Base-by-base conservation (phyloP, 2,888 invertebrate genomes). In the Cenopis cana region DNA sequence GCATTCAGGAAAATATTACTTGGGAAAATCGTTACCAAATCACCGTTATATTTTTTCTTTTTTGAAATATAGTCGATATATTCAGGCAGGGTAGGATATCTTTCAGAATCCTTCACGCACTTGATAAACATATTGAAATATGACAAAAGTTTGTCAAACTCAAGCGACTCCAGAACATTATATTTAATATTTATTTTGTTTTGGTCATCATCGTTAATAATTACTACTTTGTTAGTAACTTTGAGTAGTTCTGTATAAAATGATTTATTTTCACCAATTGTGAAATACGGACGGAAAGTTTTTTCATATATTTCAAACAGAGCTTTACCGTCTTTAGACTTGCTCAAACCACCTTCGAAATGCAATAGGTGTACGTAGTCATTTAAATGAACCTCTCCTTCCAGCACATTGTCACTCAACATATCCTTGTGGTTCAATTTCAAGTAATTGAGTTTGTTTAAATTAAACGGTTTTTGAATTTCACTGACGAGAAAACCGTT, bases 381-480 rank as follows among this genome's bases (percentile, higher is more conserved):
- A 76, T 80, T 81, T 18, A 82, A 70, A 74, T 82, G 41, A 41
- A 83, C 78, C 72, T 74, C 74, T 17, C 77, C 79, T 0, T 76
- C 49, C 11, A 78, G 9, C 9, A 77, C 55, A 20, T 77, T 61
- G 24, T 81, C 81, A 5, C 50, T 24, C 62, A 82, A 73, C 72
- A 81, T 77, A 6, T 60, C 71, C 64, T 80, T 81, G 69, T 82
- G 82, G 72, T 81, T 56, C 1, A 79, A 70, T 68, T 79, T 82
- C 0, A 83, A 71, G 41, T 82, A 84, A 74, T 84, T 84, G 0
- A 85, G 79, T 70, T 75, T 81, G 33, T 79, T 68, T 18, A 85
- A 20, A 76, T 83, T 81, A 24, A 3, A 60, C 5, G 76, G 79
- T 0, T 80, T 76, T 72, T 78, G 75, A 64, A 85, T 81, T 78